These are phyloP conservation scores for Lasioglossum albipes DNA, from an alignment of 1,140 invertebrate species.

Conservation along the genomic window DNA sequence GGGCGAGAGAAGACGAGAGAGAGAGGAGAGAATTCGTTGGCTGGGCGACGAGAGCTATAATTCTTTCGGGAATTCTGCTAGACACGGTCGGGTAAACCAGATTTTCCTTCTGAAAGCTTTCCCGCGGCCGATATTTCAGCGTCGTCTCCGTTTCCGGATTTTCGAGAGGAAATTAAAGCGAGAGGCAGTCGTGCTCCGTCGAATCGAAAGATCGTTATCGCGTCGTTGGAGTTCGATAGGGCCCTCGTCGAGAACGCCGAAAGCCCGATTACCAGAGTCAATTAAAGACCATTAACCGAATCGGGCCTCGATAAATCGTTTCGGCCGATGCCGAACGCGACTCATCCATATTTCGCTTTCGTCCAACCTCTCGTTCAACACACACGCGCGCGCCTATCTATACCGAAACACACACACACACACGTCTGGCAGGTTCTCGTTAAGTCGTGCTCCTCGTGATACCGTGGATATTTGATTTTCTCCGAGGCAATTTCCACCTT, in stretches of 20 bases:
- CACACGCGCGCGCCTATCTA: too few species aligned
- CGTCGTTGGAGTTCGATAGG: neutral
- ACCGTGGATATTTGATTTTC: conserved; percentile 54
- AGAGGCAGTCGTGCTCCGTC: neutral
- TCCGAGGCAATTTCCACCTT: conserved; percentile 40
- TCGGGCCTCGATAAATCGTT: conserved; percentile 44
- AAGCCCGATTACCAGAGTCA: conserved; percentile 49
- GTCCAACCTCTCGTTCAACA: neutral
- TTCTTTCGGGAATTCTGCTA: neutral
- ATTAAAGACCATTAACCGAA: conserved; percentile 54
- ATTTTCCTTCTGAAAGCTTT: conserved; percentile 19
- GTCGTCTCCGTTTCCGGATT: conserved; percentile 11
- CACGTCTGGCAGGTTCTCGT: conserved; percentile 9
- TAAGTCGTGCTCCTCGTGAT: conserved; percentile 31
- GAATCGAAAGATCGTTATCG: conserved; percentile 26
- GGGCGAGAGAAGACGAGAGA: too few species aligned
- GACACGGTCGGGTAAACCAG: conserved; percentile 4
- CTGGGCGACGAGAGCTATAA: neutral
- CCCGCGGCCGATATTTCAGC: neutral
- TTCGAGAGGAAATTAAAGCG: conserved; percentile 24
- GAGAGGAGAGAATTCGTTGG: neutral
- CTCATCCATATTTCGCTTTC: conserved; percentile 2
- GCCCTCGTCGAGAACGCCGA: conserved; percentile 10
- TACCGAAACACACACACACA: too few species aligned
- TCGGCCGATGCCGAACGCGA: neutral